Percentiles rank a stretch among this genome's conserved stretches.
phyloP scores from a whole-genome alignment of 2,113 vertebrate species.

The Pandion haliaetus region DNA sequence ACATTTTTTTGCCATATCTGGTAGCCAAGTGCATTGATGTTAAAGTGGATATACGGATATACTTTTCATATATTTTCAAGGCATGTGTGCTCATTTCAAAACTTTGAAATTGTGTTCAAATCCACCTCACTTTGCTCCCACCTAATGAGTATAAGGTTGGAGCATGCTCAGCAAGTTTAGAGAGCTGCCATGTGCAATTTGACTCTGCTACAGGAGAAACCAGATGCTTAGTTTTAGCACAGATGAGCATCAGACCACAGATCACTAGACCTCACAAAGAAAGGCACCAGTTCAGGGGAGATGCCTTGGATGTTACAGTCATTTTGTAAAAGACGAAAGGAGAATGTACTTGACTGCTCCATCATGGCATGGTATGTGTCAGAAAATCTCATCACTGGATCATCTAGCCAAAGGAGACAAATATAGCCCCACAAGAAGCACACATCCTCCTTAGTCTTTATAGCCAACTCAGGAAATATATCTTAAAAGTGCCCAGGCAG shows the following conservation, averaged over 20 bases:
- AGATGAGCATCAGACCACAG: background rate
- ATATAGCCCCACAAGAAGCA: background rate
- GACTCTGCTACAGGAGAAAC: background rate
- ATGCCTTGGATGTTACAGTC: background rate
- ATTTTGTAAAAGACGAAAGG: background rate
- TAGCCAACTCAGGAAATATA: background rate
- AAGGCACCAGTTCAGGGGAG: background rate
- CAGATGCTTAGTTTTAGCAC: background rate
- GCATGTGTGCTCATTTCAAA: rapidly evolving
- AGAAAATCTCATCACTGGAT: background rate
- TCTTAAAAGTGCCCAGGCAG: background rate
- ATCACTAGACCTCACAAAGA: background rate
- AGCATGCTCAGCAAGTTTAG: background rate
- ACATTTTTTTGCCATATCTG: rapidly evolving
- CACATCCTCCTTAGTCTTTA: background rate
- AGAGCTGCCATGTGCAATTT: background rate
- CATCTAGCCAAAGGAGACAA: background rate
- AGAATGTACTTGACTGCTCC: background rate
- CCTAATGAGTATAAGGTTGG: background rate
- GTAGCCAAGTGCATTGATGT: background rate
- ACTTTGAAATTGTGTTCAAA: background rate
- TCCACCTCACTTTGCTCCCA: background rate
- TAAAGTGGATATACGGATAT: background rate
- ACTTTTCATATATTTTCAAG: background rate
- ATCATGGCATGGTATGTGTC: background rate